phyloP scores from a whole-genome alignment of 2,113 vertebrate genomes.

The Brienomyrus longianalis region DNA sequence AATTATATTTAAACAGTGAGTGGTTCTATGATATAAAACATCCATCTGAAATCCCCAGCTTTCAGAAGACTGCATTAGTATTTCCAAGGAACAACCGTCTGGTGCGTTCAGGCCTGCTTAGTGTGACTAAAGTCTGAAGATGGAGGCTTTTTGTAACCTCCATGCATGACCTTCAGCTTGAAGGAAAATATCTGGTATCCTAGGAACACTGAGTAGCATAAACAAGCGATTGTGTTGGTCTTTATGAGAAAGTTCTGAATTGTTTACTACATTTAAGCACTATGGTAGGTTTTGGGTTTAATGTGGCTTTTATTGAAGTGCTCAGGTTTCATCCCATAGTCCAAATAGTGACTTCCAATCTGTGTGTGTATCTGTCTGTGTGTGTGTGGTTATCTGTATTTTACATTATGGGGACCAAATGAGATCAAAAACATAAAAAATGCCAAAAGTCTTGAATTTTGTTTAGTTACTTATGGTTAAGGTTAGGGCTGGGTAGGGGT shows the following conservation, averaged over 20 bases:
- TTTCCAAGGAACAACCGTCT: not conserved
- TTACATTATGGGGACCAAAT: not conserved
- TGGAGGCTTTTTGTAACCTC: not conserved
- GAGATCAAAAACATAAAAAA: not conserved
- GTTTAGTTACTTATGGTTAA: not conserved
- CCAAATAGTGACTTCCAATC: not conserved
- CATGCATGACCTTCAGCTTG: not conserved
- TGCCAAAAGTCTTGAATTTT: not conserved
- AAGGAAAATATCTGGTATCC: not conserved
- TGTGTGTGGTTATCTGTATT: not conserved
- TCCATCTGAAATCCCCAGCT: not conserved
- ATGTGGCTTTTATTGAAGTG: not conserved
- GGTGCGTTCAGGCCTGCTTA: not conserved
- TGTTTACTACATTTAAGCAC: not conserved
- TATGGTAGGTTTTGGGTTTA: not conserved
- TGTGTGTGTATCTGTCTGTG: not conserved
- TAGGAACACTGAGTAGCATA: not conserved
- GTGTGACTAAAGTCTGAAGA: conserved; percentile 5
- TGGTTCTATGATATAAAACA: not conserved
- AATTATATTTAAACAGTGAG: conserved; percentile 17
- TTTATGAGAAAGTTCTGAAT: not conserved
- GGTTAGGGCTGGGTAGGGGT: not conserved
- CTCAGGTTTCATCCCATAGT: not conserved
- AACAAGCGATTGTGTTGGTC: not conserved
- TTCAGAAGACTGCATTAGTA: not conserved